Percentiles rank a stretch among this genome's conserved stretches.
These are phyloP conservation scores for Drosophila recens DNA, from an alignment of 2,888 invertebrate species.

Conservation along the genomic window DNA sequence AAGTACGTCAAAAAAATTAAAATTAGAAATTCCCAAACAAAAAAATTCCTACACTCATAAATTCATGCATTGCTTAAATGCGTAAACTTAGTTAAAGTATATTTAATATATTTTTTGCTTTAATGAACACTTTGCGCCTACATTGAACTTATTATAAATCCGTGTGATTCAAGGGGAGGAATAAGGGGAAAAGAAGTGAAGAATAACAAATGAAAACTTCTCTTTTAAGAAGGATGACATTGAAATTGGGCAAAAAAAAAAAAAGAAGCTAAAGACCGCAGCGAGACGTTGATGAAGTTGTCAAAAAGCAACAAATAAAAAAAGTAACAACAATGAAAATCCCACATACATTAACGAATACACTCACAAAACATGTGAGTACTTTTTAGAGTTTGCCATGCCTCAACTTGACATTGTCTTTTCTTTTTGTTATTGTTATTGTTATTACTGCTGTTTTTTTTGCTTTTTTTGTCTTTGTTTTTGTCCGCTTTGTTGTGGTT, in stretches of 20 bases:
- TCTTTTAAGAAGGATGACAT: slow-evolving; percentile 46
- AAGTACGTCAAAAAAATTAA: no score
- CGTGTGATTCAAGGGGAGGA: neutral
- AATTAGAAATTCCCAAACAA: slow-evolving; percentile 11
- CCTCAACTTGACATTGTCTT: slow-evolving; percentile 53
- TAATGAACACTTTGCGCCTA: slow-evolving; percentile 47
- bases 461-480: neutral
- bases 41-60: neutral
- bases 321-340: slow-evolving; percentile 46
- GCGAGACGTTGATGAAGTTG: slow-evolving; percentile 70
- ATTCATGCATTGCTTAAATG: slow-evolving; percentile 14
- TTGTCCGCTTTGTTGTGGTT: slow-evolving; percentile 51
- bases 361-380: slow-evolving; percentile 6
- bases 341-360: slow-evolving; percentile 28
- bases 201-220: slow-evolving; percentile 62
- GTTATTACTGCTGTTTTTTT: neutral
- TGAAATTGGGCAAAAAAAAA: slow-evolving; percentile 38
- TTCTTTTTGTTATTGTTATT: slow-evolving; percentile 1
- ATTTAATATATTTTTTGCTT: slow-evolving; percentile 1
- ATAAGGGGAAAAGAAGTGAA: slow-evolving; percentile 9
- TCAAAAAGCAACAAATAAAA: slow-evolving; percentile 56
- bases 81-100: slow-evolving; percentile 11
- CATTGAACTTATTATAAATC: slow-evolving; percentile 56
- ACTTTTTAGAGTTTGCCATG: slow-evolving; percentile 1
- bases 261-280: slow-evolving; percentile 46